Conservation (phyloP, 2,113 vertebrate genomes). For the Pituophis catenifer region DNA sequence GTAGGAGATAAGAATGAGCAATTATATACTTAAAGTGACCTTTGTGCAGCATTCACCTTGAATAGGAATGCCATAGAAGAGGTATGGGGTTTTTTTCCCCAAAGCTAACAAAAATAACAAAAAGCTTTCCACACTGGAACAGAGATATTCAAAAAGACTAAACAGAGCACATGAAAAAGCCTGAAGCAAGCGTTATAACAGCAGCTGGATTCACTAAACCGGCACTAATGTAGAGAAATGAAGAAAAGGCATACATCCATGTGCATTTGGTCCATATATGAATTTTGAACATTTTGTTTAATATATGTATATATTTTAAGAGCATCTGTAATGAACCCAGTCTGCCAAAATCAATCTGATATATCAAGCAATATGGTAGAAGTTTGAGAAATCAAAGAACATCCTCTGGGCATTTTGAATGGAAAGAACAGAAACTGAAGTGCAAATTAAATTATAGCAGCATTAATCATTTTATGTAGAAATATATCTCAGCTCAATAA, state of each 20-base stretch:
- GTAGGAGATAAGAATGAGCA: conserved; percentile 13
- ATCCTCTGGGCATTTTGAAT: not conserved
- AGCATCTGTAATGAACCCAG: conserved; percentile 6
- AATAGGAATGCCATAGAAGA: not conserved
- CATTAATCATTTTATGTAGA: not conserved
- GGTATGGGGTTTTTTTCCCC: not conserved
- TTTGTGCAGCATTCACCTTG: conserved; percentile 3
- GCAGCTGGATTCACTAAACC: conserved; percentile 28
- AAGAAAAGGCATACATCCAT: not conserved
- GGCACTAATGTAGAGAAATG: not conserved
- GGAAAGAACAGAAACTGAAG: not conserved
- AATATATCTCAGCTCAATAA: not conserved
- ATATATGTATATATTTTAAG: not conserved
- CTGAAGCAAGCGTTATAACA: conserved; percentile 4
- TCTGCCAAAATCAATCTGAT: not conserved
- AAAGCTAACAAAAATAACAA: not conserved
- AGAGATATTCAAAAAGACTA: conserved; percentile 15
- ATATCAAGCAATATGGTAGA: not conserved
- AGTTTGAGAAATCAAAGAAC: conserved; percentile 8
- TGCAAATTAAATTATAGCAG: not conserved
- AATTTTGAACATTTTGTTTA: conserved; percentile 4
- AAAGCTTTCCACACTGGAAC: not conserved
- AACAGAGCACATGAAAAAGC: conserved; percentile 7
- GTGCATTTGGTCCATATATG: not conserved
- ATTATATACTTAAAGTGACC: not conserved